Conservation (phyloP, 2,888 invertebrate genomes). For the Drosophila sordidapex region DNA sequence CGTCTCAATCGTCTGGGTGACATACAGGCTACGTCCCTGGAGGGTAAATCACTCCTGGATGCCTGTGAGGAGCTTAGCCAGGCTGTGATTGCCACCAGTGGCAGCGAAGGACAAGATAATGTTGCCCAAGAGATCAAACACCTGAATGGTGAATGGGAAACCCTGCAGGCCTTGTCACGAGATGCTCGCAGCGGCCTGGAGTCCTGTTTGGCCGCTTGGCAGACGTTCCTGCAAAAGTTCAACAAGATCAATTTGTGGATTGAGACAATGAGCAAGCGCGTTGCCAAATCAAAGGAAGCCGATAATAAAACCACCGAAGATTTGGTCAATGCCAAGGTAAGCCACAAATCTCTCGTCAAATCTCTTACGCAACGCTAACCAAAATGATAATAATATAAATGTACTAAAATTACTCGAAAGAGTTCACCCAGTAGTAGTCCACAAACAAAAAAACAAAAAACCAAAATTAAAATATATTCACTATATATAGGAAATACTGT, state of each 20-base stretch:
- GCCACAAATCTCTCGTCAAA: slow-evolving; percentile 69
- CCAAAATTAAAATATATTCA: slow-evolving; percentile 28
- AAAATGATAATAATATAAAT: slow-evolving; percentile 32
- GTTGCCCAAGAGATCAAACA: slow-evolving; percentile 93
- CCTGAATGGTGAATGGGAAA: slow-evolving; percentile 92
- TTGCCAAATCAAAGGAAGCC: slow-evolving; percentile 88
- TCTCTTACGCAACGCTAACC: slow-evolving; percentile 69
- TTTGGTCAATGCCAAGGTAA: slow-evolving; percentile 90
- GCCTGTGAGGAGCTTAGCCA: slow-evolving; percentile 91
- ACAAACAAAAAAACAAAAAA: slow-evolving; percentile 1
- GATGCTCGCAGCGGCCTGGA: slow-evolving; percentile 91
- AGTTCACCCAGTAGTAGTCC: slow-evolving; percentile 42
- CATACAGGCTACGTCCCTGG: slow-evolving; percentile 89
- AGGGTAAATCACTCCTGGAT: slow-evolving; percentile 90
- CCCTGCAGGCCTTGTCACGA: slow-evolving; percentile 90
- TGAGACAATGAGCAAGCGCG: slow-evolving; percentile 88
- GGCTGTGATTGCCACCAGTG: slow-evolving; percentile 90
- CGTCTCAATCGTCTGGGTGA: slow-evolving; percentile 91
- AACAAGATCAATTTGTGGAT: slow-evolving; percentile 91
- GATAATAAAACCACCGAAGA: slow-evolving; percentile 92
- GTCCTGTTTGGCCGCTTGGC: slow-evolving; percentile 92
- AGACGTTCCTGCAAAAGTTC: slow-evolving; percentile 90
- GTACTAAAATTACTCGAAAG: slow-evolving; percentile 50
- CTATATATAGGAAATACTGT: slow-evolving; percentile 21
- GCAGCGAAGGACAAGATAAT: slow-evolving; percentile 92